Conservation (phyloP, 2,888 invertebrate genomes). For the Cabera pusaria region DNA sequence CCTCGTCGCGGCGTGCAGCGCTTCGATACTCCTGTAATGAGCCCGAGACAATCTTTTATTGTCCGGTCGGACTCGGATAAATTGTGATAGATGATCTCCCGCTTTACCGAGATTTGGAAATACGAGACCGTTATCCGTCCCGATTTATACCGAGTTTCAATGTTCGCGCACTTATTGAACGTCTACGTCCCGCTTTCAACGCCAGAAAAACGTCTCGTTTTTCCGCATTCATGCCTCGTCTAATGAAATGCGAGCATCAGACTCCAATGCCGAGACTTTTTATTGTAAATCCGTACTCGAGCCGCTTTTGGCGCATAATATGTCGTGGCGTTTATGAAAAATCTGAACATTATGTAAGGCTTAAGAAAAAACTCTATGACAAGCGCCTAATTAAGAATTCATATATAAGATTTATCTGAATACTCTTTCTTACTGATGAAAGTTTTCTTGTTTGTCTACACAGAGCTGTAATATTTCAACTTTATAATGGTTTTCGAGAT, state of each 20-base stretch:
- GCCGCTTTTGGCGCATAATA: constrained; percentile 57
- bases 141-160: constrained; percentile 43
- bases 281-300: constrained; percentile 57
- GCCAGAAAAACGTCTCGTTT: constrained; percentile 56
- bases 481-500: constrained; percentile 20
- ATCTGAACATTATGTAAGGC: constrained; percentile 51
- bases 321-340: constrained; percentile 64
- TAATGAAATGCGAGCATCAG: constrained; percentile 69
- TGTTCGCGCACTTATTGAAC: constrained; percentile 42
- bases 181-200: constrained; percentile 44
- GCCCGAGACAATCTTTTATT: constrained; percentile 70
- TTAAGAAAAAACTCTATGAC: constrained; percentile 40
- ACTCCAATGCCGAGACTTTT: constrained; percentile 60
- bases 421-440: constrained; percentile 12
- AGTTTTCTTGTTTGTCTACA: constrained; percentile 12
- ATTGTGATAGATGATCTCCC: constrained; percentile 72
- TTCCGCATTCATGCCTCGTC: constrained; percentile 65
- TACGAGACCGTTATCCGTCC: constrained; percentile 57
- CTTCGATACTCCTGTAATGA: constrained; percentile 60
- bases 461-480: constrained; percentile 11
- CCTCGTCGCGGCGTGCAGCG: constrained; percentile 27
- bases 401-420: constrained; percentile 10
- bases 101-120: constrained; percentile 61
- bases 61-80: constrained; percentile 70
- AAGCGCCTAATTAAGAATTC: constrained; percentile 21